Evolutionary conservation across 2,888 invertebrate genomes (phyloP).

Genomic region (Mesochorus sp.): DNA sequence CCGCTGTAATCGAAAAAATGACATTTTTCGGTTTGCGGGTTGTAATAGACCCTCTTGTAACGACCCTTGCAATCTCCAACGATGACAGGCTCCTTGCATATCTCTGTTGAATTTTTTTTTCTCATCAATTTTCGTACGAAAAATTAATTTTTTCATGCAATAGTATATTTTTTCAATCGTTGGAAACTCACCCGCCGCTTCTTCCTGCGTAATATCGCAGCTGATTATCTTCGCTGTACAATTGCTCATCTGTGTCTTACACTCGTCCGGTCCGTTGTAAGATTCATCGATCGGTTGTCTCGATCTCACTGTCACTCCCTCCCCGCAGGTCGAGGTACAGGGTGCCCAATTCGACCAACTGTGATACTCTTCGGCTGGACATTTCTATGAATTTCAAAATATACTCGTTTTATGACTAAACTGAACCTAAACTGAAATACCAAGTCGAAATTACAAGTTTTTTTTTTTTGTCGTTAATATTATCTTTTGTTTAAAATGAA

Average conservation of each 20-base stretch:
- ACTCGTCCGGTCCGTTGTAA: slow-evolving; percentile 71
- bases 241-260: slow-evolving; percentile 71
- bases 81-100: slow-evolving; percentile 76
- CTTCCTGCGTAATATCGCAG: slow-evolving; percentile 75
- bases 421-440: too few species aligned
- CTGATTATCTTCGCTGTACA: slow-evolving; percentile 74
- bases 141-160: neutral
- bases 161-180: too few species aligned
- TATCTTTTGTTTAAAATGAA: too few species aligned
- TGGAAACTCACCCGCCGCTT: slow-evolving; percentile 72
- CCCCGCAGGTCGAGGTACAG: slow-evolving; percentile 94
- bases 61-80: slow-evolving; percentile 69
- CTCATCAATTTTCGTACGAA: neutral
- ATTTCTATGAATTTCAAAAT: slow-evolving; percentile 71
- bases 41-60: slow-evolving; percentile 84
- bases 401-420: neutral
- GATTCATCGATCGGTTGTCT: slow-evolving; percentile 79
- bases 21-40: slow-evolving; percentile 87
- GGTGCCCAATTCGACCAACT: slow-evolving; percentile 96
- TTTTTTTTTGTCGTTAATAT: too few species aligned
- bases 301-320: slow-evolving; percentile 88
- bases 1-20: slow-evolving; percentile 94
- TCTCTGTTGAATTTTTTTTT: slow-evolving; percentile 67
- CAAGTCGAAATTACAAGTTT: too few species aligned
- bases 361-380: slow-evolving; percentile 83